Evolutionary conservation across 2,888 invertebrate species (phyloP), one percentile per base, ranked within the genome.

Genomic region (Zaprionus obscuricornis): DNA sequence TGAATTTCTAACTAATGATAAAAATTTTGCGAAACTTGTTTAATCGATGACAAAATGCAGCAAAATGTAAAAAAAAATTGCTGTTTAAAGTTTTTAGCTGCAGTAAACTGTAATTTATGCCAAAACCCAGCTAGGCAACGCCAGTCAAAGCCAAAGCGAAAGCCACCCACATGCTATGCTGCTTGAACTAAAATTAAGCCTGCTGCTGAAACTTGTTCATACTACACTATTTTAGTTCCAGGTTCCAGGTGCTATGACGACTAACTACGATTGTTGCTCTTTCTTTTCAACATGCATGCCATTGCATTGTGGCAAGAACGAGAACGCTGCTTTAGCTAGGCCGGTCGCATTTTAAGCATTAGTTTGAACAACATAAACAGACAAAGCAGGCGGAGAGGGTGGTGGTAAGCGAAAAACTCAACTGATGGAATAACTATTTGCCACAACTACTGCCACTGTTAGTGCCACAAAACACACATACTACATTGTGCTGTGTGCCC

Each of bases 311-410:
- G 24, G 59, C 6, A 57, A 6, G 58, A 62, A 63, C n/a, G 66
- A 60, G 59, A 33, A 55, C 31, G 43, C 42, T 50, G 37, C 31
- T 18, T 49, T 16, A 65, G 54, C 68, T 85, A 85, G 78, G 78
- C 83, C 76, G 78, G 78, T 79, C 76, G 86, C 66, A 85, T 83
- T 81, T 81, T 83, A 73, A 78, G 83, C 76, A 82, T 82, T 85
- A 82, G 75, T 75, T 85, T 78, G 75, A 78, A 86, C 82, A 78
- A 85, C 75, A 86, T 69, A 77, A 86, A 85, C 74, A 82, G 51
- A 62, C 49, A 31, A 51, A 34, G 24, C 29, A 33, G 47, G 42
- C 7, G 54, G 13, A 4, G 45, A 13, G 45, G 20, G 18, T 14
- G 6, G 29, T 11, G 24, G 11, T 8, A 8, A 18, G 39, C 22